phyloP scores from a whole-genome alignment of 2,113 vertebrate species.

The Ranitomeya imitator region DNA sequence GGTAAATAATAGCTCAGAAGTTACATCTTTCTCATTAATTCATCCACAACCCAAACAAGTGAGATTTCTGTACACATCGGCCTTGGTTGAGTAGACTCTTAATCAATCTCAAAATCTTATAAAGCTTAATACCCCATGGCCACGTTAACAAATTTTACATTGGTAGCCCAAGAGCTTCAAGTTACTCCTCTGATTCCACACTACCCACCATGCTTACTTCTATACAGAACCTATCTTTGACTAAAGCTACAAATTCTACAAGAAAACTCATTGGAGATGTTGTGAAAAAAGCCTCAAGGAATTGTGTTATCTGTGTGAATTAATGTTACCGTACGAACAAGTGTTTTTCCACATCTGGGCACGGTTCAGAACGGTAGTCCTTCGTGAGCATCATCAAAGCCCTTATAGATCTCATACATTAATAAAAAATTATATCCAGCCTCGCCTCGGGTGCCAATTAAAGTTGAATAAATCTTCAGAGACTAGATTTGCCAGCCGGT shows the following conservation, averaged over 20 bases:
- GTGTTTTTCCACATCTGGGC: background rate
- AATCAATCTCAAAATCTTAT: too few relatives aligned
- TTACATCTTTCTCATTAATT: too few relatives aligned
- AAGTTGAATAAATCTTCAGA: background rate
- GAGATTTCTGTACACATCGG: too few relatives aligned
- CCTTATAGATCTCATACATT: background rate
- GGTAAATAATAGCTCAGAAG: too few relatives aligned
- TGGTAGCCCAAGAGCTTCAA: background rate
- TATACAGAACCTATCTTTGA: background rate
- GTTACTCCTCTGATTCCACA: too few relatives aligned
- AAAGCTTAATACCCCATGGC: too few relatives aligned
- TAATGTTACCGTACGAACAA: background rate
- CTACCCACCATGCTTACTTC: background rate
- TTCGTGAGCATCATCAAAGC: background rate
- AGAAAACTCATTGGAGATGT: background rate
- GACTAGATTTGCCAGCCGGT: conserved; percentile 9
- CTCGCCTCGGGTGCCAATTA: conserved; percentile 27
- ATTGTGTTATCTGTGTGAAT: background rate
- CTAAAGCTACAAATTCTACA: background rate
- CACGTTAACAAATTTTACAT: background rate
- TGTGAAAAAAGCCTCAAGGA: background rate
- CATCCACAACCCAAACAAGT: too few relatives aligned
- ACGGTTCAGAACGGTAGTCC: background rate
- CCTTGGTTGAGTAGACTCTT: too few relatives aligned
- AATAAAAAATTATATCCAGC: conserved; percentile 12